These are phyloP conservation scores for Archips crataeganus DNA, from an alignment of 2,888 invertebrate genomes.

Conservation along the genomic window DNA sequence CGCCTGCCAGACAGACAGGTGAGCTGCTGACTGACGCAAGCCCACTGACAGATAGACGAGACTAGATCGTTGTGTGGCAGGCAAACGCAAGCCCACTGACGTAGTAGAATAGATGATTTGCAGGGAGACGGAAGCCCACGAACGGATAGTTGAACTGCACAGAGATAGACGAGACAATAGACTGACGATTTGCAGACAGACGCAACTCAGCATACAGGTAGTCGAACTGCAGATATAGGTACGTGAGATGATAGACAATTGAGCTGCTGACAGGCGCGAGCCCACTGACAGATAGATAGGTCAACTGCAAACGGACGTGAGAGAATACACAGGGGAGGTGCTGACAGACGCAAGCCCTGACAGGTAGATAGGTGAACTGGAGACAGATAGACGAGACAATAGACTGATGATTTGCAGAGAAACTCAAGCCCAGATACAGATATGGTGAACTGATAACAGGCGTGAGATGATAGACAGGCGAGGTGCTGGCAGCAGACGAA, in stretches of 20 bases:
- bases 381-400: no score
- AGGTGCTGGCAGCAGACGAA: no score
- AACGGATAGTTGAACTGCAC: not conserved
- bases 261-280: no score
- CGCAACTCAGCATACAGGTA: not conserved
- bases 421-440: not conserved
- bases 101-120: not conserved
- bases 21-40: not conserved
- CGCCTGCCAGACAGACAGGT: conserved; percentile 42
- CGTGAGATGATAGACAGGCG: not conserved
- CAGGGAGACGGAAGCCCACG: not conserved
- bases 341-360: not conserved
- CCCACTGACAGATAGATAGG: not conserved
- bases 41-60: not conserved
- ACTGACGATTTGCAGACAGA: not conserved
- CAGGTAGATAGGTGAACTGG: not conserved
- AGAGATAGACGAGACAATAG: no score
- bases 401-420: not conserved
- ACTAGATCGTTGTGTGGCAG: no score
- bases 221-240: not conserved
- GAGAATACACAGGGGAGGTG: not conserved
- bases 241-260: not conserved
- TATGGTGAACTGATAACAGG: not conserved
- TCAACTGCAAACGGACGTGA: no score
- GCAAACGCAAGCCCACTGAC: no score